Conservation (phyloP, 23 tunicate species). For the Phallusia fumigata region DNA sequence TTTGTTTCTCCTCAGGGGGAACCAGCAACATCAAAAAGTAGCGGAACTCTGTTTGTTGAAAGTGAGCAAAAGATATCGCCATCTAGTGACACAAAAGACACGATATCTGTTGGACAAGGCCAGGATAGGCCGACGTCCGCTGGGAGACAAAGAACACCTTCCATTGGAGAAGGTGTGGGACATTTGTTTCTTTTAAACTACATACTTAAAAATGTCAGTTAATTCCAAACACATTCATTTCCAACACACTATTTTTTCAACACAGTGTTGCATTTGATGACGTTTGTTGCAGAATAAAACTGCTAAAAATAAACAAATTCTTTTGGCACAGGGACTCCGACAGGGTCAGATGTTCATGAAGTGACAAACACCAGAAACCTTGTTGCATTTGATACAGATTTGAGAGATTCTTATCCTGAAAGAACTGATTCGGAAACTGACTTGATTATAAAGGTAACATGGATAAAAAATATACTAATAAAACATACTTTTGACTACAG, state of each 20-base stretch:
- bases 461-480: too few species aligned
- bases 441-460: constrained; percentile 38
- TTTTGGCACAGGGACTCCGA: not conserved
- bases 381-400: constrained; percentile 70
- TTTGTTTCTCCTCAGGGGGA: too few species aligned
- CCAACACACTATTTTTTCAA: too few species aligned
- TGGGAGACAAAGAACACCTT: constrained; percentile 36
- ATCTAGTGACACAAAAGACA: not conserved
- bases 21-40: not conserved
- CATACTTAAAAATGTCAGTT: too few species aligned
- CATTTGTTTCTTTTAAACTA: too few species aligned
- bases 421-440: constrained; percentile 79
- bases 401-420: constrained; percentile 38
- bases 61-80: constrained; percentile 36
- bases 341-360: constrained; percentile 24
- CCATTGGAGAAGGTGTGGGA: constrained; percentile 6
- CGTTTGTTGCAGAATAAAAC: too few species aligned
- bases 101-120: not conserved
- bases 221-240: too few species aligned
- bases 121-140: constrained; percentile 36
- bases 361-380: constrained; percentile 58
- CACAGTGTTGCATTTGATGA: too few species aligned
- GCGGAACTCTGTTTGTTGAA: constrained; percentile 45
- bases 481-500: too few species aligned
- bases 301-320: not conserved